Percentiles rank a stretch among this genome's conserved stretches.
Conservation (phyloP, 2,888 invertebrate genomes). For the Lasioglossum calceatum region DNA sequence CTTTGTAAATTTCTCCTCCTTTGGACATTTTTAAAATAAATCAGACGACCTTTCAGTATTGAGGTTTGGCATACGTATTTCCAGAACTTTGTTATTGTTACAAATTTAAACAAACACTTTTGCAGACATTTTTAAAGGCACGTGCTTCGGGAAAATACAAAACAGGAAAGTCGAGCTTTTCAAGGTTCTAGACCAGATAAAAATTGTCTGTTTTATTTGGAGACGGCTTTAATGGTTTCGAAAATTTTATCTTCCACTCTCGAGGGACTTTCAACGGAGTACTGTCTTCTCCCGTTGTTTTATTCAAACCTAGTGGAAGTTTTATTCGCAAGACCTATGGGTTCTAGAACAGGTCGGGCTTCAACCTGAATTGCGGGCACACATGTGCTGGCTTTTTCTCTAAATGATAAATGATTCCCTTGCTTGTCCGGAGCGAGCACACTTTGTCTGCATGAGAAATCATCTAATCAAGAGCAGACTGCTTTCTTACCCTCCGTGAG, state of each 20-base stretch:
- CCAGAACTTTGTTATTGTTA: no score
- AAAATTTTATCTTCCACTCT: not conserved
- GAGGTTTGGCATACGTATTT: no score
- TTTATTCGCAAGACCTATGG: slow-evolving; percentile 2
- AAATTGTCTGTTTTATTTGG: not conserved
- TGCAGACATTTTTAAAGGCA: no score
- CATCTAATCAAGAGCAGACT: slow-evolving; percentile 28
- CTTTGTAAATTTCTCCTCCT: not conserved
- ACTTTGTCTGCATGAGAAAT: slow-evolving; percentile 32
- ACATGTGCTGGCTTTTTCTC: slow-evolving; percentile 19
- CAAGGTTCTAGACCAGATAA: not conserved
- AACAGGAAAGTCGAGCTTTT: not conserved
- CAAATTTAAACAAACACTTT: no score
- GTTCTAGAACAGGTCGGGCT: slow-evolving; percentile 3
- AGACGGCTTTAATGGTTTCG: not conserved
- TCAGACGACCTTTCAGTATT: not conserved
- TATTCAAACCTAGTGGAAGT: not conserved
- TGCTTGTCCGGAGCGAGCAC: not conserved
- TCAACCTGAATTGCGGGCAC: slow-evolving; percentile 6
- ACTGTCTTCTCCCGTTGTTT: not conserved
- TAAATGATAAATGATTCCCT: slow-evolving; percentile 15
- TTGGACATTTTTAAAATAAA: not conserved
- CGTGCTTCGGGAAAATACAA: not conserved
- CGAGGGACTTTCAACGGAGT: not conserved
- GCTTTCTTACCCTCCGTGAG: not conserved